phyloP scores from a whole-genome alignment of 1,140 invertebrate genomes.

The Steinernema feltiae region DNA sequence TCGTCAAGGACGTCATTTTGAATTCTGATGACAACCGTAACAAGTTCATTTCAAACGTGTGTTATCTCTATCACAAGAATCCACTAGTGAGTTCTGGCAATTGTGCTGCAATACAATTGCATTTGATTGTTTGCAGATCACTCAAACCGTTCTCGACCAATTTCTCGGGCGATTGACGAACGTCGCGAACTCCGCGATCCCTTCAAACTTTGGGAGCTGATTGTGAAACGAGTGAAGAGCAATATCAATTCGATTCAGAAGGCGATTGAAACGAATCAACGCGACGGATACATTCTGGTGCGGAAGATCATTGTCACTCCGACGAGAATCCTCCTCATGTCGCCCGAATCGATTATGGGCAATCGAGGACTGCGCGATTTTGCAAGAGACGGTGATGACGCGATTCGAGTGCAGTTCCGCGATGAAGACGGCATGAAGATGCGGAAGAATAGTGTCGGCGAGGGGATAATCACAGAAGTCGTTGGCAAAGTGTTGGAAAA shows the following conservation, averaged over 20 bases:
- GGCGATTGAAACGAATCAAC: neutral
- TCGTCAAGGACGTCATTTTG: slow-evolving; percentile 3
- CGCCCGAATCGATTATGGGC: slow-evolving; percentile 8
- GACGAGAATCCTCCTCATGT: neutral
- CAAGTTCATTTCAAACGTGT: neutral
- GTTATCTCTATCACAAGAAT: neutral
- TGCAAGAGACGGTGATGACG: neutral
- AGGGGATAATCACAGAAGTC: neutral
- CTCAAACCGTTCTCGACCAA: neutral
- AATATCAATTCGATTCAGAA: neutral
- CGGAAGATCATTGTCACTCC: slow-evolving; percentile 13
- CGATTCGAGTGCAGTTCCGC: neutral
- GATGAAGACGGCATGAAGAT: slow-evolving; percentile 16
- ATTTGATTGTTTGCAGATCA: slow-evolving; percentile 6
- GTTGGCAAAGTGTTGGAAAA: neutral
- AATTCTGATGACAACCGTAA: neutral
- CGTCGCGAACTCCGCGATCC: neutral
- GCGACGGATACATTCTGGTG: slow-evolving; percentile 7
- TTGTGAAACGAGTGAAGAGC: neutral
- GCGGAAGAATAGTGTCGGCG: neutral
- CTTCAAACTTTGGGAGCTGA: neutral
- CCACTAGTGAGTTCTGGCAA: neutral
- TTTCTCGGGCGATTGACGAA: slow-evolving; percentile 7
- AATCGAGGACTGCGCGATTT: slow-evolving; percentile 13
- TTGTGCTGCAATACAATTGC: neutral